A percentile compares a stretch with the other conserved stretches of the same genome.
Conservation (phyloP, 2,113 vertebrate genomes). For the Puma concolor region DNA sequence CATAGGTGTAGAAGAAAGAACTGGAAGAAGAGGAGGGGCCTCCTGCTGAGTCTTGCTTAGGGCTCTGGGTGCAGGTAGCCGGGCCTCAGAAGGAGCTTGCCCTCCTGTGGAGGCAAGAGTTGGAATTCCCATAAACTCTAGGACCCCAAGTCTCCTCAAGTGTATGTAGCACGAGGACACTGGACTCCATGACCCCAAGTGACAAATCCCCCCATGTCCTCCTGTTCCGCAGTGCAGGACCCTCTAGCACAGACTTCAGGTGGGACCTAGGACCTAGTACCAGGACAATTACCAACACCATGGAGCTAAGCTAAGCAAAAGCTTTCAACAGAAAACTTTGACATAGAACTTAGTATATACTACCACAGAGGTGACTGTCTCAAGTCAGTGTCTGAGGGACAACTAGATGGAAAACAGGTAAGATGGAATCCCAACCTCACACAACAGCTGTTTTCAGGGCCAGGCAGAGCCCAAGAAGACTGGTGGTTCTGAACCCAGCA, state of each 20-base stretch:
- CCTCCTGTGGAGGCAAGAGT: not conserved
- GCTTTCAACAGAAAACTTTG: not conserved
- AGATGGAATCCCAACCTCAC: not conserved
- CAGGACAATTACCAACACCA: not conserved
- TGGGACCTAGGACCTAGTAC: not conserved
- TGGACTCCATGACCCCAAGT: not conserved
- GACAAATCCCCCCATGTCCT: fast-evolving
- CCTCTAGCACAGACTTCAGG: fast-evolving
- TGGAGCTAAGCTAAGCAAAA: not conserved
- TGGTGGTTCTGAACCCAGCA: not conserved
- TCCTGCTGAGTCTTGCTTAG: not conserved
- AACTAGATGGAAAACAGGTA: fast-evolving
- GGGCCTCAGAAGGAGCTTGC: not conserved
- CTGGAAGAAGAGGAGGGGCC: not conserved
- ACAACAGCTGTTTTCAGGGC: fast-evolving
- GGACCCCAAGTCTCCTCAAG: not conserved
- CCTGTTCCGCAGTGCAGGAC: fast-evolving
- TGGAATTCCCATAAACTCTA: not conserved
- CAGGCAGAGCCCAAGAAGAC: not conserved
- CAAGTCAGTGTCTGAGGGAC: fast-evolving
- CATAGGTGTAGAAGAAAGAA: not conserved
- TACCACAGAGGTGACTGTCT: not conserved
- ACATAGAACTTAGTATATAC: not conserved
- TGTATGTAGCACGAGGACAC: not conserved
- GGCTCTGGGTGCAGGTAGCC: not conserved